phyloP scores from a whole-genome alignment of 2,797 vertebrate genomes.

The Spheniscus humboldti region DNA sequence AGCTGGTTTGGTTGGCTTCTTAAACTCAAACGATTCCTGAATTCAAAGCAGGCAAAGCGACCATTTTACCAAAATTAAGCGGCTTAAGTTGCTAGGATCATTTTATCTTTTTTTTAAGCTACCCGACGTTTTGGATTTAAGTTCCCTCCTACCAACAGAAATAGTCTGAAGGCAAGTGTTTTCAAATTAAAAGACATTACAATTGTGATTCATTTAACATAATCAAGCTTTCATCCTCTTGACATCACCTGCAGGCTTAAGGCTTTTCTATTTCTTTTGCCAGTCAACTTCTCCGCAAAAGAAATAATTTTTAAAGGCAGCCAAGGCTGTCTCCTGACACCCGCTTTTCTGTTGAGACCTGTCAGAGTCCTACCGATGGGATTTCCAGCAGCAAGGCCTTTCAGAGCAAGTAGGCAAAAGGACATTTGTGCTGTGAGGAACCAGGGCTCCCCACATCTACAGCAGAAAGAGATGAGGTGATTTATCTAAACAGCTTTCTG shows the following conservation, averaged over 20 bases:
- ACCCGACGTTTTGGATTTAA: background rate
- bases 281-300: background rate
- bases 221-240: background rate
- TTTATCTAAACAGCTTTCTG: background rate
- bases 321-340: background rate
- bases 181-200: background rate
- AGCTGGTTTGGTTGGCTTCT: constrained; percentile 86
- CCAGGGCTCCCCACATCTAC: background rate
- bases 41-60: background rate
- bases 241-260: background rate
- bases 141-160: background rate
- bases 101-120: background rate
- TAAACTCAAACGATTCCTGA: constrained; percentile 92
- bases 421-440: background rate
- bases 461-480: background rate
- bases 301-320: background rate
- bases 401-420: background rate
- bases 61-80: background rate
- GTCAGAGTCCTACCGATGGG: rapidly evolving
- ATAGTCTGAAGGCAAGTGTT: background rate
- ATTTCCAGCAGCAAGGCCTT: background rate
- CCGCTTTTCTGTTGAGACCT: background rate
- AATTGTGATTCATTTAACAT: background rate
- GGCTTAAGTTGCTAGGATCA: background rate
- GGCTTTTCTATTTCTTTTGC: background rate